Base-by-base conservation (phyloP, 2,888 invertebrate genomes). In the Kuschelorhynchus macadamiae region DNA sequence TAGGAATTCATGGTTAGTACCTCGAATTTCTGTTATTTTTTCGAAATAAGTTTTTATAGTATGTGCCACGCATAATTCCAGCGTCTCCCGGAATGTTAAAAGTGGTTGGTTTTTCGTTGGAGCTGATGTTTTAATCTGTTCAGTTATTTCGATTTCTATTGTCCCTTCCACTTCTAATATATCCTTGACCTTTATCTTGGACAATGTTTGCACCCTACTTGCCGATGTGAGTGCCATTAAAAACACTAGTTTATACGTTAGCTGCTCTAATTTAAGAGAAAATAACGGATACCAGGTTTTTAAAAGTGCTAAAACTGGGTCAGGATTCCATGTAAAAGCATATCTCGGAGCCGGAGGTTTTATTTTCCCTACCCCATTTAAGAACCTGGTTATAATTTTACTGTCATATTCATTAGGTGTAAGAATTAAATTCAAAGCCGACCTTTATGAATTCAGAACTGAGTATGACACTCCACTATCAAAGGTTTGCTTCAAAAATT, bases 91-190 rank as follows among this genome's bases (percentile, higher is more conserved):
- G 32, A 61, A 52, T n/a, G 32, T 16, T 1, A 61, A 32, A 20
- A 18, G n/a, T 25, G 50, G 41, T 11, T 53, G 36, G n/a, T 7
- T 9, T 36, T 39, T 25, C 32, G 55, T 39, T 49, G 14, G 11
- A 39, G 17, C 7, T 42, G 44, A 33, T 14, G 9, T 16, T 20
- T 61, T 18, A 12, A 18, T 25, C 18, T n/a, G 12, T 18, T 41
- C 53, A 42, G 53, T 4, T 39, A 49, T 59, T 59, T 11, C n/a
- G 18, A 46, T 32, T 59, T 59, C 32, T 21, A 59, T 59, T 47
- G 20, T 59, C 3, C 7, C 25, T 7, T 25, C 25, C 7, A 5
- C 7, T 25, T 7, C 7, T 5, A 5, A 5, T 25, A 25, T 25
- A 7, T 25, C 25, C 25, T 7, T 3, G 25, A 25, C 7, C 7